These are phyloP conservation scores for Indicator indicator DNA, from an alignment of 2,113 vertebrate species.

Conservation along the genomic window DNA sequence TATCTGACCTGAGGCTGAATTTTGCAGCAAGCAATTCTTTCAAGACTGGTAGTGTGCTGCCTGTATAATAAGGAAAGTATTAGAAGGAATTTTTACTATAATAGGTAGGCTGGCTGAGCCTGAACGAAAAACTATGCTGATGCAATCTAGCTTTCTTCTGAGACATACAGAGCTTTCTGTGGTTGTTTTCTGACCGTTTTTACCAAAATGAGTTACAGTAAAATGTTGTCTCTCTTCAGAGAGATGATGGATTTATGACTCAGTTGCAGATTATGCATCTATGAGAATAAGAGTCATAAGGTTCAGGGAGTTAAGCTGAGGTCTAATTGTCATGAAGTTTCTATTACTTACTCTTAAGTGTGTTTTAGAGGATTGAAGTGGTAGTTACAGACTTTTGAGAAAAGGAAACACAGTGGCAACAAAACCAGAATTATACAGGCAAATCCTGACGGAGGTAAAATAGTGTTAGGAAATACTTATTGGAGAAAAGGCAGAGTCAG, in stretches of 20 bases:
- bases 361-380: constrained; percentile 43
- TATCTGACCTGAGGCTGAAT: background rate
- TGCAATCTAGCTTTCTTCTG: background rate
- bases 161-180: background rate
- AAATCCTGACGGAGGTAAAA: constrained; percentile 8
- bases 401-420: background rate
- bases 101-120: background rate
- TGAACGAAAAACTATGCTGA: background rate
- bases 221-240: background rate
- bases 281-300: background rate
- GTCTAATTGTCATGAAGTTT: constrained; percentile 19
- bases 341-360: constrained; percentile 27
- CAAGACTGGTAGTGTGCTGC: background rate
- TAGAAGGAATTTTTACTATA: background rate
- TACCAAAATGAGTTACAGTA: background rate
- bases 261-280: background rate
- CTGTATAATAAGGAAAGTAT: background rate
- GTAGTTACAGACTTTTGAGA: background rate
- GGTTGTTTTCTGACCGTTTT: background rate
- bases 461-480: background rate
- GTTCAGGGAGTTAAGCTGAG: background rate
- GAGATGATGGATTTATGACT: background rate
- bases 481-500: background rate
- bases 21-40: background rate
- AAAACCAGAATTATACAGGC: background rate